Base-by-base conservation (phyloP, 2,113 vertebrate species). In the Tachycineta bicolor region DNA sequence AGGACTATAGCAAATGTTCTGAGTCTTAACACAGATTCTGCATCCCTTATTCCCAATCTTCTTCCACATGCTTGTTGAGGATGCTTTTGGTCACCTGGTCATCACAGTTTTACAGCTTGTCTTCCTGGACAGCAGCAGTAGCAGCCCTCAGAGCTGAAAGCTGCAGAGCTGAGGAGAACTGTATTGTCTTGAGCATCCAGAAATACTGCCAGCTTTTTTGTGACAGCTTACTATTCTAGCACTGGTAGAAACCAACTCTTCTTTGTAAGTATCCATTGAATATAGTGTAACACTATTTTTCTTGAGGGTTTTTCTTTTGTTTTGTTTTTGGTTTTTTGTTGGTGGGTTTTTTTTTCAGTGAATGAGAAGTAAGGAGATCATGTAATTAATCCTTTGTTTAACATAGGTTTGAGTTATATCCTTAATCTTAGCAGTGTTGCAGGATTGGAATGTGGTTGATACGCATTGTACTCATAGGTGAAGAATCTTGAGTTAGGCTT, bases 11-110 rank as follows among this genome's bases (percentile, higher is more conserved):
- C 1, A 4, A 88, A n/a, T 52, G 22, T 88, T 95, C 59, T 53
- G 49, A 86, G n/a, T 58, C 49, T 76, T 83, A 86, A 47, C 44
- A 46, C 33, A 44, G 89, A 39, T 76, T 89, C 49, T 90, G 71
- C 62, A 68, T 62, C 31, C 5, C 46, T 80, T 63, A 37, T 46
- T 90, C 26, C 52, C 21, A 55, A 0, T 71, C 29, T 31, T 70
- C 52, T 82, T 77, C 46, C 56, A 49, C 37, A 4, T 62, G 20
- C 23, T 65, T 21, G 43, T 15, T 83, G 76, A 62, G 37, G 59
- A 83, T 86, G 89, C 55, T 86, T 88, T 63, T 92, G 86, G 41
- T 90, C 91, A 94, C 37, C 63, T 62, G 87, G 89, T 79, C 83
- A 46, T 92, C 67, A 22, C 62, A 80, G 76, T 80, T 94, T 86